phyloP scores from a whole-genome alignment of 2,113 vertebrate genomes.

The Dasypus novemcinctus region DNA sequence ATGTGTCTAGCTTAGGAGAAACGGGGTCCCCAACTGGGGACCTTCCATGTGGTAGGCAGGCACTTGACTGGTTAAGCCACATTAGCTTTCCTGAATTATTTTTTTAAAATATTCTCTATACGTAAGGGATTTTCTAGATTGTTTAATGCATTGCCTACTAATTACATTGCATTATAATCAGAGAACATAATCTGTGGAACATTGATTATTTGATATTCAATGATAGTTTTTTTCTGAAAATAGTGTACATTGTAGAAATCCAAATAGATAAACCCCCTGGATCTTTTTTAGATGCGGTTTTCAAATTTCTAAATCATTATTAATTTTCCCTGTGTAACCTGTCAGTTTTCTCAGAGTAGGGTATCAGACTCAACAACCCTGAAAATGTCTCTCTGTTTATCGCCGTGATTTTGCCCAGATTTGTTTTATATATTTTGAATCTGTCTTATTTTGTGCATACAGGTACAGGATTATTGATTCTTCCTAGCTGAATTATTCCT shows the following conservation, averaged over 20 bases:
- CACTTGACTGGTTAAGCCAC: no score
- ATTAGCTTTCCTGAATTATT: no score
- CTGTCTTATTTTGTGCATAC: no score
- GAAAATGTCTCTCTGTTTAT: not conserved
- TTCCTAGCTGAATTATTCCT: not conserved
- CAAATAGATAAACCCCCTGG: not conserved
- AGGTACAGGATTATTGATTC: no score
- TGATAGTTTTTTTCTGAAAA: not conserved
- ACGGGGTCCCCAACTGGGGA: no score
- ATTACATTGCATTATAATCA: not conserved
- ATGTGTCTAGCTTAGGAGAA: no score
- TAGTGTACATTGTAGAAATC: not conserved
- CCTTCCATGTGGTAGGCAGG: no score
- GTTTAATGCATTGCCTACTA: not conserved
- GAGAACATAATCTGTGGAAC: not conserved
- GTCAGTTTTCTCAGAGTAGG: not conserved
- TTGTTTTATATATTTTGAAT: not conserved
- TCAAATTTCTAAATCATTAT: not conserved
- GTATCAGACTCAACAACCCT: not conserved
- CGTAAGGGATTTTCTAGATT: not conserved
- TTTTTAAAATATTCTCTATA: not conserved
- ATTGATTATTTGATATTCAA: not conserved
- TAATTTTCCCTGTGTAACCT: not conserved
- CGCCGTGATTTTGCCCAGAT: not conserved
- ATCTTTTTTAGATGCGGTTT: not conserved